Base-by-base conservation (phyloP, 2,888 invertebrate species). In the Troides aeacus region DNA sequence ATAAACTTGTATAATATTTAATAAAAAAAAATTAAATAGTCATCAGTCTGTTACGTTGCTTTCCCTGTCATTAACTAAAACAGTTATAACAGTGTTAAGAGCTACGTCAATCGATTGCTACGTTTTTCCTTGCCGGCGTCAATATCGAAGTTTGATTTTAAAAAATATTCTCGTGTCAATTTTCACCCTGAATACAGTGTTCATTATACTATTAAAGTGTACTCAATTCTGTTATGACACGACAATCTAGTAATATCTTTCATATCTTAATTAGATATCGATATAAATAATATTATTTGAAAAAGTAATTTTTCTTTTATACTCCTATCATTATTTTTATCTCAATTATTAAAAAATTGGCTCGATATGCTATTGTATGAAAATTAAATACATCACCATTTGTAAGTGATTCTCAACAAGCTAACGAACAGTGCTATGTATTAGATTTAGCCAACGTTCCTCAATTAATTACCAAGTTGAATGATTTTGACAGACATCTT, bases 21-120 rank as follows among this genome's bases (percentile, higher is more conserved):
- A 30, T 30, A 5, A 30, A 30, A 3, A 30, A 30, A 30, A 30
- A 3, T 30, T 5, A 3, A 30, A 30, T 4, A 17, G 36, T 60
- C 36, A 36, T 12, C 23, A 23, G 6, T 23, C 10, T 58, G 57
- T 56, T 23, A 58, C 23, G 8, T 23, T 23, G 12, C 23, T 58
- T 58, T 58, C 57, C 57, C 7, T 2, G 57, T 58, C 57, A 58
- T 65, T 53, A 50, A 65, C 42, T 65, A 59, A 59, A 30, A 59
- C 24, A 46, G 30, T 46, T 6, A 8, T 65, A 65, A 65, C 30
- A 59, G 59, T 42, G 59, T 65, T 65, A 65, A 65, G 23, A 65
- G 57, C 42, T 23, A 30, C 65, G 65, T 65, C 59, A 58, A 65
- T 65, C 59, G 59, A 59, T 65, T 57, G 46, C 59, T 42, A 65